Evolutionary conservation across 1,140 invertebrate species (phyloP).

Genomic region (Charaxes varanes): DNA sequence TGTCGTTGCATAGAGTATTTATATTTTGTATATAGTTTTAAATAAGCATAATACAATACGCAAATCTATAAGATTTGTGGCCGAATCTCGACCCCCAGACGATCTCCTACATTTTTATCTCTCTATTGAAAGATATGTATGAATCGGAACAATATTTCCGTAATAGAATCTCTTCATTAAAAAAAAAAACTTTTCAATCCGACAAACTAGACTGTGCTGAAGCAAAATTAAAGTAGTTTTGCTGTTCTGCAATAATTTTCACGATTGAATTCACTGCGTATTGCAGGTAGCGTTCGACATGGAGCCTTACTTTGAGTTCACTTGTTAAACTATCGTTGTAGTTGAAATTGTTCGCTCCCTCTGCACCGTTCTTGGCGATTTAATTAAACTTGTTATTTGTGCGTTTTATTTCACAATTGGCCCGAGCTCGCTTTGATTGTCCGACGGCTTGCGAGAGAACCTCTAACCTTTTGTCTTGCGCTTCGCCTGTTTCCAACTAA

Average conservation of each 20-base stretch:
- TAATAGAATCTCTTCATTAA: too few relatives aligned
- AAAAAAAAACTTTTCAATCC: not conserved
- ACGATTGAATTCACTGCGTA: constrained; percentile 43
- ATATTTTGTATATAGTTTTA: too few relatives aligned
- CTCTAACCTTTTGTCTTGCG: constrained; percentile 36
- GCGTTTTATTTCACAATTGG: constrained; percentile 68
- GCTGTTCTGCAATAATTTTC: constrained; percentile 41
- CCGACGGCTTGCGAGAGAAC: constrained; percentile 34
- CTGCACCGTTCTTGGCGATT: constrained; percentile 56
- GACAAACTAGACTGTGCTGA: constrained; percentile 17
- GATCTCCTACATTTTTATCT: too few relatives aligned
- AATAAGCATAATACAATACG: too few relatives aligned
- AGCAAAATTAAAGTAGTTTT: constrained; percentile 31
- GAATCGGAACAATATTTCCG: too few relatives aligned
- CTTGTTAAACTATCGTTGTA: constrained; percentile 65
- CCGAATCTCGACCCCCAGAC: too few relatives aligned
- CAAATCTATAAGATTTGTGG: too few relatives aligned
- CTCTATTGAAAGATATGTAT: too few relatives aligned
- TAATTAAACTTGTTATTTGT: constrained; percentile 73
- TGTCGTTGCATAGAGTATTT: too few relatives aligned
- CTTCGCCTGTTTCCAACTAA: constrained; percentile 14
- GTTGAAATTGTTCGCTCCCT: constrained; percentile 49
- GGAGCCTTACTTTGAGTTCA: constrained; percentile 58
- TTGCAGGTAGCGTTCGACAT: constrained; percentile 52
- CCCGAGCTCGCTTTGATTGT: constrained; percentile 57